Conservation (phyloP, 2,888 invertebrate genomes). For the Iselma pallidipennis region DNA sequence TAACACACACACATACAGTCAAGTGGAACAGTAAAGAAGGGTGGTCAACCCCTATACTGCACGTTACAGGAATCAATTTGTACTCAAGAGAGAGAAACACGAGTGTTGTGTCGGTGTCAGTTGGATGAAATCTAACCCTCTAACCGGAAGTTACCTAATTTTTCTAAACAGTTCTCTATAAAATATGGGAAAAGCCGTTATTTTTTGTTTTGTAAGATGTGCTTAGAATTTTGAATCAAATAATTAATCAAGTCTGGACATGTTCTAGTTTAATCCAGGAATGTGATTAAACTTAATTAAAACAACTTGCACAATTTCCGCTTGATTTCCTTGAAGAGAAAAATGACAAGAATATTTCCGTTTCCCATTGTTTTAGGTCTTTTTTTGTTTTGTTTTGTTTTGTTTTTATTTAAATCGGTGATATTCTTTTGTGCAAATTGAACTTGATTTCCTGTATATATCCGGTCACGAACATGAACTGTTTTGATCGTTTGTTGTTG, state of each 20-base stretch:
- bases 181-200: too few species aligned
- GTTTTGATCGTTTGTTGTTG: slow-evolving; percentile 1
- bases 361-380: too few species aligned
- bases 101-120: neutral
- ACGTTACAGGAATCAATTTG: slow-evolving; percentile 36
- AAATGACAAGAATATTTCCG: neutral
- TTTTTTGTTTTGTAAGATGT: too few species aligned
- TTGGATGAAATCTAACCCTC: neutral
- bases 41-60: slow-evolving; percentile 10
- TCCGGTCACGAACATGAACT: slow-evolving; percentile 33
- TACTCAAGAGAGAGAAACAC: slow-evolving; percentile 32
- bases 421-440: slow-evolving; percentile 5
- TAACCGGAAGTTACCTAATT: neutral
- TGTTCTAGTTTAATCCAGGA: neutral
- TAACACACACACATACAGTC: neutral
- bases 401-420: neutral
- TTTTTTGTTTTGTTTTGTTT: neutral
- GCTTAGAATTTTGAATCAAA: too few species aligned
- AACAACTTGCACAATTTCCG: neutral
- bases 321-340: neutral
- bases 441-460: slow-evolving; percentile 28
- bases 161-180: too few species aligned
- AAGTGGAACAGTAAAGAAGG: neutral
- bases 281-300: neutral
- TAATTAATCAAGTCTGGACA: neutral